A percentile compares a stretch with the other conserved stretches of the same genome.
Conservation (phyloP, 2,888 invertebrate genomes). For the Agrotis puta region DNA sequence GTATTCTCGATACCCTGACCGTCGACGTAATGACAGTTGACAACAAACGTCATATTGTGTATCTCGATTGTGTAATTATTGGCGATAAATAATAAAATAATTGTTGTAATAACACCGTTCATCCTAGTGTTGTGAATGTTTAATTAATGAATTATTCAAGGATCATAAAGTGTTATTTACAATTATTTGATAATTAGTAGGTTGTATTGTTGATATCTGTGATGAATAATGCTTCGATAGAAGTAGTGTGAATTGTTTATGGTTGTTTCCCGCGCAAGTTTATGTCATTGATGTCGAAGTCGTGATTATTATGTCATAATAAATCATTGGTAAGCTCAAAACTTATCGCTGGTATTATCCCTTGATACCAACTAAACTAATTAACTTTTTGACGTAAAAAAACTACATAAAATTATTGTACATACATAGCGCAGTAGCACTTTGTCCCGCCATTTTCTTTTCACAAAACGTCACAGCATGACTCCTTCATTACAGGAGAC, state of each 20-base stretch:
- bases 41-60: constrained; percentile 51
- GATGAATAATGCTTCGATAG: constrained; percentile 18
- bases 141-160: constrained; percentile 53
- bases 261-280: constrained; percentile 18
- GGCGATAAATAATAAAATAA: constrained; percentile 69
- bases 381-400: neutral
- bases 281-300: constrained; percentile 7
- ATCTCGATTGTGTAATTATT: constrained; percentile 63
- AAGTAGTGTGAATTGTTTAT: constrained; percentile 22
- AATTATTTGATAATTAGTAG: constrained; percentile 33
- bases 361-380: no score
- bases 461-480: neutral
- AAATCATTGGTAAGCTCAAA: no score
- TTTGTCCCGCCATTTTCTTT: constrained; percentile 2
- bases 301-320: neutral
- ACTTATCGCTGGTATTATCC: no score
- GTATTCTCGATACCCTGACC: constrained; percentile 37
- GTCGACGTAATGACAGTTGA: constrained; percentile 38
- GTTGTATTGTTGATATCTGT: constrained; percentile 9
- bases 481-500: constrained; percentile 18
- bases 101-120: constrained; percentile 66
- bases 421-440: neutral
- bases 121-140: constrained; percentile 59
- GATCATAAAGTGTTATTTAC: constrained; percentile 31
- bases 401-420: neutral